These are phyloP conservation scores for Embiotoca jacksoni DNA, from an alignment of 2,113 vertebrate species.

Conservation along the genomic window DNA sequence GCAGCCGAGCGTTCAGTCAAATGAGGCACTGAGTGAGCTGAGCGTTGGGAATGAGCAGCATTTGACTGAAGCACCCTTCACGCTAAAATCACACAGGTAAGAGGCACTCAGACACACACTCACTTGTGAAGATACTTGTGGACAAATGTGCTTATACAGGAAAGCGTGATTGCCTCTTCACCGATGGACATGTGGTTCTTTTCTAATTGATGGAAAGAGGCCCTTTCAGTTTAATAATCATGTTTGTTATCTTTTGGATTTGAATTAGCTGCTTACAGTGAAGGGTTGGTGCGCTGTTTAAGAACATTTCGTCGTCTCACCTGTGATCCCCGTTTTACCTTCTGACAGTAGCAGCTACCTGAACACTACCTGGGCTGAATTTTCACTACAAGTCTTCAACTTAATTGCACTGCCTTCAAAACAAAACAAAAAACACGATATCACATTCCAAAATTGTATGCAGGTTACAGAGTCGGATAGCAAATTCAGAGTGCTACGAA, in stretches of 20 bases:
- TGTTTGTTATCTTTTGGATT: slow-evolving; percentile 1
- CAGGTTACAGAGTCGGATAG: too few relatives aligned
- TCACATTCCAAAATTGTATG: too few relatives aligned
- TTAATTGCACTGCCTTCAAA: too few relatives aligned
- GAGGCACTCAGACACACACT: slow-evolving; percentile 67
- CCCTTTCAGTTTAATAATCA: slow-evolving; percentile 19
- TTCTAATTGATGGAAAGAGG: slow-evolving; percentile 53
- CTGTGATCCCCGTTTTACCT: background rate
- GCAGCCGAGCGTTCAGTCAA: slow-evolving; percentile 68
- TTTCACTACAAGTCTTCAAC: background rate
- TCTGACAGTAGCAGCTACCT: background rate
- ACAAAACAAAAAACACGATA: too few relatives aligned
- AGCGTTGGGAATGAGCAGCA: slow-evolving; percentile 58
- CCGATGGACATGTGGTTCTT: slow-evolving; percentile 26
- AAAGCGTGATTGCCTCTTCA: slow-evolving; percentile 67
- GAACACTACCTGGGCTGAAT: background rate
- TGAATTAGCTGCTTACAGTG: background rate
- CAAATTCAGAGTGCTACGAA: too few relatives aligned
- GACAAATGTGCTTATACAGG: slow-evolving; percentile 46
- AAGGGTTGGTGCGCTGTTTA: background rate
- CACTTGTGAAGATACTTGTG: slow-evolving; percentile 63
- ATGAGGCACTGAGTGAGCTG: slow-evolving; percentile 64
- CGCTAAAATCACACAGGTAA: slow-evolving; percentile 74
- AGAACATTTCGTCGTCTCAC: background rate
- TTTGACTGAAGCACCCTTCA: slow-evolving; percentile 81